These are phyloP conservation scores for Tetragnatha versicolor DNA, from an alignment of 1,140 invertebrate species.

Conservation along the genomic window DNA sequence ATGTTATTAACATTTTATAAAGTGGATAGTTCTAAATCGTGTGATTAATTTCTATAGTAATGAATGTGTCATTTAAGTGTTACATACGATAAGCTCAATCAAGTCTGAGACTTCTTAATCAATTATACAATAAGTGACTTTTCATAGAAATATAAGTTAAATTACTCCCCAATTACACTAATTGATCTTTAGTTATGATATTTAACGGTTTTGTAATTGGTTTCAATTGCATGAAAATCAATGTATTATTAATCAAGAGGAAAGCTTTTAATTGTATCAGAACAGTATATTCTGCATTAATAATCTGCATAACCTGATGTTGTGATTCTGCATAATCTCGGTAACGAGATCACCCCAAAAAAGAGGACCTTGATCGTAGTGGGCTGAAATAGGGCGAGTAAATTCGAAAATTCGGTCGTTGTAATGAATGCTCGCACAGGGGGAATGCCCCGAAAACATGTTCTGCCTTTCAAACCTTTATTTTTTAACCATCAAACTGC, in stretches of 20 bases:
- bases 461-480: neutral
- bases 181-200: no score
- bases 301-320: neutral
- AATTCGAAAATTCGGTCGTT: slow-evolving; percentile 25
- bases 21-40: no score
- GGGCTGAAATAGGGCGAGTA: neutral
- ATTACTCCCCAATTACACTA: no score
- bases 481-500: neutral
- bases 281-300: neutral
- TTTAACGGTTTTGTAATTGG: neutral
- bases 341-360: neutral
- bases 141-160: no score
- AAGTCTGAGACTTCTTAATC: no score
- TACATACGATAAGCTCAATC: no score
- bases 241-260: neutral
- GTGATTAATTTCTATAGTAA: no score
- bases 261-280: neutral
- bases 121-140: no score
- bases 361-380: neutral
- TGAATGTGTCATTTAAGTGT: no score
- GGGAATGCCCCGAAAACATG: slow-evolving; percentile 25
- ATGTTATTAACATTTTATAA: no score
- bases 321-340: neutral
- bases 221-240: neutral
- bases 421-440: slow-evolving; percentile 4